These are phyloP conservation scores for Laupala kohalensis DNA, from an alignment of 1,140 invertebrate genomes.

Conservation along the genomic window DNA sequence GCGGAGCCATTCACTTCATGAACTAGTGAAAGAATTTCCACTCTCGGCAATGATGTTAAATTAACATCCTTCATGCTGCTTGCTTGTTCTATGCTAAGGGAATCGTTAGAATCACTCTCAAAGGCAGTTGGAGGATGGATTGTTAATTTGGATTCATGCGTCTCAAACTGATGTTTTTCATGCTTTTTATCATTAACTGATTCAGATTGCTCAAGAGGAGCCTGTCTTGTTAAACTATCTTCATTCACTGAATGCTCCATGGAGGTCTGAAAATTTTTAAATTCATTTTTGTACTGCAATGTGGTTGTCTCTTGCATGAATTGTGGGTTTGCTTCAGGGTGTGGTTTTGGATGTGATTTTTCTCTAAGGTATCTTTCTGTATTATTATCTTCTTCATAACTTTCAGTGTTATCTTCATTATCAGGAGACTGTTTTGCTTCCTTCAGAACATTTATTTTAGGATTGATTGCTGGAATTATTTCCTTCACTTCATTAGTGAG, in stretches of 20 bases:
- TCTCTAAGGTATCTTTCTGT: neutral
- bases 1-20: neutral
- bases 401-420: neutral
- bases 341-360: neutral
- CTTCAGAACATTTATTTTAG: neutral
- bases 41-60: constrained; percentile 11
- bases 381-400: neutral
- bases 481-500: constrained; percentile 13
- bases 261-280: neutral
- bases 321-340: neutral
- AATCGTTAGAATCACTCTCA: neutral
- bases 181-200: neutral
- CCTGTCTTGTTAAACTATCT: neutral
- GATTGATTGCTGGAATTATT: neutral
- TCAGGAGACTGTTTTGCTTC: neutral
- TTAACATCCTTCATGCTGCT: neutral
- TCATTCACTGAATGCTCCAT: neutral
- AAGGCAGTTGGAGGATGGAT: neutral
- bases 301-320: constrained; percentile 3
- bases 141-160: constrained; percentile 9
- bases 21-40: constrained; percentile 2
- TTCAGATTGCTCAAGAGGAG: neutral
- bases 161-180: neutral
- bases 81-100: neutral
- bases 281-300: constrained; percentile 3